These are phyloP conservation scores for Tupiocoris notatus DNA, from an alignment of 2,888 invertebrate species.

Conservation along the genomic window DNA sequence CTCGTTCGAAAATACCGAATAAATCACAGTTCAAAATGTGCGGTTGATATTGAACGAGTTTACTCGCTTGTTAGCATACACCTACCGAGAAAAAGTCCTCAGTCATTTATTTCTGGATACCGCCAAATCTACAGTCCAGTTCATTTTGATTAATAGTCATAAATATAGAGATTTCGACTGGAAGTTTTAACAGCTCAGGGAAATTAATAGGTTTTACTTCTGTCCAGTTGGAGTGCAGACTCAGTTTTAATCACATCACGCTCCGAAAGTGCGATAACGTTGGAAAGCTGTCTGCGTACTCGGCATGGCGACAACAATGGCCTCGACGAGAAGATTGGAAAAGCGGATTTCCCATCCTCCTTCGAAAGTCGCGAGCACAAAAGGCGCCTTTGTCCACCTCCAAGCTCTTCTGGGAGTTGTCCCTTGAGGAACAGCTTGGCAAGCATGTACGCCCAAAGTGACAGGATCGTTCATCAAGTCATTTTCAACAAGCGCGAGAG, in stretches of 20 bases:
- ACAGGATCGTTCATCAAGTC: neutral
- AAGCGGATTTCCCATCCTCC: neutral
- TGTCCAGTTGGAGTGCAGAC: neutral
- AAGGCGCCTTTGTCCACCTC: neutral
- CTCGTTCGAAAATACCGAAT: neutral
- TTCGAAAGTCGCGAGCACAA: neutral
- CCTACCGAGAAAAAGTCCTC: too few relatives aligned
- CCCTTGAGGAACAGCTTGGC: neutral
- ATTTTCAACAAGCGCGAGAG: neutral
- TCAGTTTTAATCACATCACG: neutral
- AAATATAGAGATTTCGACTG: too few relatives aligned
- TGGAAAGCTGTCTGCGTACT: neutral
- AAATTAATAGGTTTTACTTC: too few relatives aligned
- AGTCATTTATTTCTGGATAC: too few relatives aligned
- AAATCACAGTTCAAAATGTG: neutral
- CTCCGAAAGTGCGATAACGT: neutral
- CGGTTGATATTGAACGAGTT: too few relatives aligned
- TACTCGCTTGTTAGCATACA: too few relatives aligned
- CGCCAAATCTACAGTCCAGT: too few relatives aligned
- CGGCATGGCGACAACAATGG: neutral
- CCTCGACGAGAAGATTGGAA: neutral
- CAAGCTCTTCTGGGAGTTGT: neutral
- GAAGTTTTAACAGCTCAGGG: too few relatives aligned
- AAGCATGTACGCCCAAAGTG: neutral
- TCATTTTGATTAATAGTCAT: too few relatives aligned